Base-by-base conservation (phyloP, 2,888 invertebrate species). In the Pristionchus mayeri region DNA sequence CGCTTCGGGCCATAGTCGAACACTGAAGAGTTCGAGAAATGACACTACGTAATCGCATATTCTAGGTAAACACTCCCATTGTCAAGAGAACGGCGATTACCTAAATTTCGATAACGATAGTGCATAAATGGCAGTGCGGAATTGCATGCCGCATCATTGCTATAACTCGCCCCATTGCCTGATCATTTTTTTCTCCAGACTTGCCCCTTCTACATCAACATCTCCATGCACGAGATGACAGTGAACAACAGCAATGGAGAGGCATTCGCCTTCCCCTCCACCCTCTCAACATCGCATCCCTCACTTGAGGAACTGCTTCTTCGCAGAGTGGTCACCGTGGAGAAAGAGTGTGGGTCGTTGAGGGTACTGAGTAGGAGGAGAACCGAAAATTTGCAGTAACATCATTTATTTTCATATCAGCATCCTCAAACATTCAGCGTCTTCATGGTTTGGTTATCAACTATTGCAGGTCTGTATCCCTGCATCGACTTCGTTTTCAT, bases 211-310 rank as follows among this genome's bases (percentile, higher is more conserved):
- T 84, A 52, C 54, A 54, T 84, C 37, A 84, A 84, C 54, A 24
- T 84, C 24, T 52, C 84, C 18, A 75, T 75, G 50, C 75, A 84
- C 44, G 82, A 82, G 16, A 37, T 24, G 24, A 3, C 67, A 0
- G 30, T 44, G 18, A 44, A 50, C 30, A 21, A 24, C 0, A 21
- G 0, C 30, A 9, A 76, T n/a, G 16, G 6, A 18, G 71, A 37
- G 21, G 9, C 60, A 16, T 84, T 84, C 27, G 60, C 34, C 24
- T 71, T 84, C 54, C 84, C 84, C 40, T 50, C 48, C n/a, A 54
- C 2, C 24, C 71, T 84, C 44, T 84, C 84, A 37, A 84, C 75
- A 6, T 21, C 52, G 13, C 84, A 84, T 75, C 84, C 84, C 13
- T 52, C 71, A 11, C 71, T 84, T 18, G 84, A 84, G 30, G 52